phyloP scores from a whole-genome alignment of 2,888 invertebrate genomes.

The Drosophila vallismaia region DNA sequence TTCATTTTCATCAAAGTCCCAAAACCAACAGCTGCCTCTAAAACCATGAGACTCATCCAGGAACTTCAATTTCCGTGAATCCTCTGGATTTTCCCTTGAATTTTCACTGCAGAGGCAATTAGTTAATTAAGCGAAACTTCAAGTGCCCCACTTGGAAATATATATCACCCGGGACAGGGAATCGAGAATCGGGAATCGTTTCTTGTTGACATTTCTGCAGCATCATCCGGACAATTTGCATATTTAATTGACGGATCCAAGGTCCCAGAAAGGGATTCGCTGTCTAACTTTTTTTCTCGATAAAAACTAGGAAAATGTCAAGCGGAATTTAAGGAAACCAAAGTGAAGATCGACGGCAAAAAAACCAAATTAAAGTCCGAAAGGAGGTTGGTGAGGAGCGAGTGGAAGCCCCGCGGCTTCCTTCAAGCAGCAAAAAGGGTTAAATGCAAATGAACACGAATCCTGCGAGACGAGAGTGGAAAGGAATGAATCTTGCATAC shows the following conservation, averaged over 20 bases:
- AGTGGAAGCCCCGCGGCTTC: conserved; percentile 60
- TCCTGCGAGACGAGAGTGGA: conserved; percentile 13
- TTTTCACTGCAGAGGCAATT: conserved; percentile 49
- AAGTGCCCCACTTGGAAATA: conserved; percentile 58
- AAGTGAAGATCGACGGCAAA: neutral
- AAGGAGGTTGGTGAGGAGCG: conserved; percentile 39
- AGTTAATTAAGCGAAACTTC: conserved; percentile 71
- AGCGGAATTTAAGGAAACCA: conserved; percentile 9
- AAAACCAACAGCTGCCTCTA: neutral
- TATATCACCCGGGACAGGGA: conserved; percentile 40
- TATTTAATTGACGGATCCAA: conserved; percentile 68
- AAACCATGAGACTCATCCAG: neutral
- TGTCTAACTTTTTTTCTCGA: conserved; percentile 12
- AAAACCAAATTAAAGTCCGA: conserved; percentile 20
- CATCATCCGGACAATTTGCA: conserved; percentile 69
- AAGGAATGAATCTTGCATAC: conserved; percentile 1
- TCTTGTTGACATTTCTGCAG: conserved; percentile 69
- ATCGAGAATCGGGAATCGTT: conserved; percentile 18
- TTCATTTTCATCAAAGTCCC: no score
- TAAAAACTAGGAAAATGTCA: conserved; percentile 54
- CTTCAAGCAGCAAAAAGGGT: conserved; percentile 49
- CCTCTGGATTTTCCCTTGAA: neutral
- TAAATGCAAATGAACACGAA: conserved; percentile 65
- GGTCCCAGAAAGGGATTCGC: neutral
- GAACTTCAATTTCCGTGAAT: neutral